A percentile compares a stretch with the other conserved stretches of the same genome.
phyloP scores from a whole-genome alignment of 2,113 vertebrate genomes.

The Coturnix japonica region DNA sequence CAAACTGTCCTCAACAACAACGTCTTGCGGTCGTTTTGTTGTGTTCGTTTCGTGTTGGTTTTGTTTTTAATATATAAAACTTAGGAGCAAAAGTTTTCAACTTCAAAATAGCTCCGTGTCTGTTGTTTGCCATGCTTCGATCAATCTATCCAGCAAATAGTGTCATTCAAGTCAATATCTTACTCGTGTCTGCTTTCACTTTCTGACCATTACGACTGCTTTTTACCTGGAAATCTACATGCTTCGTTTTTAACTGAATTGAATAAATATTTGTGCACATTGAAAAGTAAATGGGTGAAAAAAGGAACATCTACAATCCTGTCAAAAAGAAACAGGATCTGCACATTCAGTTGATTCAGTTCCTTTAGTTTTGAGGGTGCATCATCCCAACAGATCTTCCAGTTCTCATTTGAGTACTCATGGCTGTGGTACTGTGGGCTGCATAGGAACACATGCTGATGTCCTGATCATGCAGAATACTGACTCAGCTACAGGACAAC shows the following conservation, averaged over 20 bases:
- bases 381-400: background rate
- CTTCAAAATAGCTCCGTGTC: background rate
- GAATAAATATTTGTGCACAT: background rate
- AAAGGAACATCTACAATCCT: background rate
- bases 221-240: background rate
- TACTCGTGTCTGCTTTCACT: background rate
- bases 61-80: background rate
- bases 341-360: background rate
- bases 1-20: background rate
- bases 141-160: background rate
- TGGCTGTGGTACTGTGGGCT: background rate
- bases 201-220: background rate
- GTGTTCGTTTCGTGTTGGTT: background rate
- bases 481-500: background rate
- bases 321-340: background rate
- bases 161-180: fast-evolving
- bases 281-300: background rate
- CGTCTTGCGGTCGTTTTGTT: background rate
- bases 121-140: background rate
- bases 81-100: background rate
- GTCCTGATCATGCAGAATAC: background rate
- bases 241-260: background rate
- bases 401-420: background rate
- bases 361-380: background rate
- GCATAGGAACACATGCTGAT: fast-evolving